These are phyloP conservation scores for Chionoecetes opilio DNA, from an alignment of 1,140 invertebrate species.

Conservation along the genomic window DNA sequence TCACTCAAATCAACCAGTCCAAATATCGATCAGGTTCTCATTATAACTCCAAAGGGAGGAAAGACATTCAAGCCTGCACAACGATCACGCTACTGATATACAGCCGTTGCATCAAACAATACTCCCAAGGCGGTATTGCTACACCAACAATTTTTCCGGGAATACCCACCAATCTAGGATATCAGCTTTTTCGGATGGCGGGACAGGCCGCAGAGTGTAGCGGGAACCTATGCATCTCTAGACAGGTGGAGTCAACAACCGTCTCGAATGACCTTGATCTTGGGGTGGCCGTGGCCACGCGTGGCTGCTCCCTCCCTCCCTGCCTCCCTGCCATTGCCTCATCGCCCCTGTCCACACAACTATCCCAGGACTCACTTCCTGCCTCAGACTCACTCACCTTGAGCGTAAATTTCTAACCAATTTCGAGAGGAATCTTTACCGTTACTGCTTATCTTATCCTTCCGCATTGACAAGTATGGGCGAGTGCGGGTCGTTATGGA, in stretches of 20 bases:
- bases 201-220: background rate
- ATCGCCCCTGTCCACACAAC: background rate
- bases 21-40: no score
- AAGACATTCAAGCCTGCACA: no score
- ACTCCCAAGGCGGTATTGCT: no score
- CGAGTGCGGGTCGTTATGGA: no score
- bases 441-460: background rate
- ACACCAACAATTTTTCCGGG: no score
- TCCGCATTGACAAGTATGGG: no score
- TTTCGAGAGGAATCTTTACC: background rate
- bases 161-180: no score
- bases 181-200: no score
- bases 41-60: no score
- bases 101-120: no score
- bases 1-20: no score
- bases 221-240: background rate
- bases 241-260: conserved; percentile 17
- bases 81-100: no score
- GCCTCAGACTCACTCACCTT: background rate
- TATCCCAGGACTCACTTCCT: conserved; percentile 15
- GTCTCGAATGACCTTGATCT: conserved; percentile 19
- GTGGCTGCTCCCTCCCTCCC: background rate
- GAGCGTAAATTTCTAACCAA: background rate
- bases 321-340: background rate
- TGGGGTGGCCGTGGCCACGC: background rate